Evolutionary conservation across 53 echinoderm and acorn worm genomes (phyloP).

Genomic region (Pentamera pediparva): DNA sequence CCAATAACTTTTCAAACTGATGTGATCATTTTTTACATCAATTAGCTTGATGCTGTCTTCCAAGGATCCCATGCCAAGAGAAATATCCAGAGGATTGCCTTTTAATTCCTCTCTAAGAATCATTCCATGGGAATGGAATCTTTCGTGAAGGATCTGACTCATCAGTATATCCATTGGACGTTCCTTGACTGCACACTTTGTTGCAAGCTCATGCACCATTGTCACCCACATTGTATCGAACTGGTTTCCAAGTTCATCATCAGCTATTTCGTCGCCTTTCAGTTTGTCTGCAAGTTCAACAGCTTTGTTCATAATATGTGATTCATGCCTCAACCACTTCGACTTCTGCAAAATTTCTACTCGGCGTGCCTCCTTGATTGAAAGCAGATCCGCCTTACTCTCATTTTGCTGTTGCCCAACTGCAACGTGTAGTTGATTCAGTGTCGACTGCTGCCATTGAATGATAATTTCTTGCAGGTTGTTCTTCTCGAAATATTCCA

Average conservation of each 20-base stretch:
- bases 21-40: slow-evolving; percentile 9
- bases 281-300: slow-evolving; percentile 14
- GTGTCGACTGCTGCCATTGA: neutral
- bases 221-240: slow-evolving; percentile 8
- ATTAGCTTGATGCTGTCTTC: slow-evolving; percentile 2
- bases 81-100: neutral
- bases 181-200: neutral
- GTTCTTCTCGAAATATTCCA: neutral
- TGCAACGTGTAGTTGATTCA: slow-evolving; percentile 2
- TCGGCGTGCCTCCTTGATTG: slow-evolving; percentile 13
- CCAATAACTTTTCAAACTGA: neutral
- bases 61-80: neutral
- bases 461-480: neutral
- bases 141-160: neutral
- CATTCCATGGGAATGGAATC: neutral
- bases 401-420: neutral
- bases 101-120: slow-evolving; percentile 1
- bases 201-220: slow-evolving; percentile 4
- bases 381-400: neutral
- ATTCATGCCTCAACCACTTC: neutral
- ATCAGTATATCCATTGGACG: slow-evolving; percentile 6
- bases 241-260: neutral
- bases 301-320: slow-evolving; percentile 10
- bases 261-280: slow-evolving; percentile 13
- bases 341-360: slow-evolving; percentile 8